phyloP scores from a whole-genome alignment of 2,797 vertebrate genomes.

The Gallinago stenura region DNA sequence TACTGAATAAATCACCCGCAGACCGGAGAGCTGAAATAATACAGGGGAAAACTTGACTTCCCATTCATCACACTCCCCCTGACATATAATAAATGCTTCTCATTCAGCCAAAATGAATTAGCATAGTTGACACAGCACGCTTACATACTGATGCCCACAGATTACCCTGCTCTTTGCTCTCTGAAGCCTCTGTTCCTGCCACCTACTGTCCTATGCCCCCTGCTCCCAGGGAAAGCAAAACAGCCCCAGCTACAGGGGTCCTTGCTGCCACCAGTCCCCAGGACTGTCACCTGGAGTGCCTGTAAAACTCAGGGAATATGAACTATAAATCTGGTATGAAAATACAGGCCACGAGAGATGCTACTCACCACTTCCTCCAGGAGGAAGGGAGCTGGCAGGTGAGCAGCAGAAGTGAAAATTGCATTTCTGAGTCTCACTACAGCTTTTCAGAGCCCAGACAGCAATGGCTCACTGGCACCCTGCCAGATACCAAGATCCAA shows the following conservation, averaged over 20 bases:
- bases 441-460: not conserved
- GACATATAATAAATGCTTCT: constrained; percentile 37
- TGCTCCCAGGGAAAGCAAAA: not conserved
- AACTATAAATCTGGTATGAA: not conserved
- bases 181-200: not conserved
- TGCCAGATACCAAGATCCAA: not conserved
- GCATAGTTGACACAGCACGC: not conserved
- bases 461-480: not conserved
- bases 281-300: not conserved
- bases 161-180: not conserved
- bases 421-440: not conserved
- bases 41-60: not conserved
- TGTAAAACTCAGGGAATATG: accelerated
- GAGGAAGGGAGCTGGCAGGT: not conserved
- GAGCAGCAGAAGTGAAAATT: not conserved
- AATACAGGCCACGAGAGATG: not conserved
- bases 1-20: constrained; percentile 44
- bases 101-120: constrained; percentile 9
- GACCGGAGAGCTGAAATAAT: constrained; percentile 43
- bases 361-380: not conserved
- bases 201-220: not conserved
- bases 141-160: not conserved
- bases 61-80: constrained; percentile 42
- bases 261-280: not conserved
- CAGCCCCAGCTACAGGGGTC: not conserved